Evolutionary conservation across 2,888 invertebrate species (phyloP).

Genomic region (Ceramica pisi): DNA sequence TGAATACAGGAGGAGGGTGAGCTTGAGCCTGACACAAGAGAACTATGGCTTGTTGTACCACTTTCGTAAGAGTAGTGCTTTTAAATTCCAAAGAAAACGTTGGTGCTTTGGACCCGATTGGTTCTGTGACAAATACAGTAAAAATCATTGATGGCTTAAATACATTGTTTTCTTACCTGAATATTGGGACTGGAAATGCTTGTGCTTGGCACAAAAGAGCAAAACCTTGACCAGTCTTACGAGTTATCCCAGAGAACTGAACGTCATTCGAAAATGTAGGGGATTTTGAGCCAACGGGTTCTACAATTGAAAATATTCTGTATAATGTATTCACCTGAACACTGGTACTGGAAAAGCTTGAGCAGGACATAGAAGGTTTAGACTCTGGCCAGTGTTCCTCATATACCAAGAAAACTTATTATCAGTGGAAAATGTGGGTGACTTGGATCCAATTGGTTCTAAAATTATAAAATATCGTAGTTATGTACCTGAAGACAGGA

Average conservation of each 20-base stretch:
- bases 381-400: slow-evolving; percentile 87
- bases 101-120: slow-evolving; percentile 91
- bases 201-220: slow-evolving; percentile 94
- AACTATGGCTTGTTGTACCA: slow-evolving; percentile 88
- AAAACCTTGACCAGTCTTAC: slow-evolving; percentile 91
- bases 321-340: slow-evolving; percentile 91
- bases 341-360: slow-evolving; percentile 93
- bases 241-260: slow-evolving; percentile 93
- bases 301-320: slow-evolving; percentile 85
- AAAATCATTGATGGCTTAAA: slow-evolving; percentile 45
- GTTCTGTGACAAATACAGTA: slow-evolving; percentile 86
- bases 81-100: slow-evolving; percentile 90
- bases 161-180: slow-evolving; percentile 82
- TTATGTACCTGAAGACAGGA: slow-evolving; percentile 91
- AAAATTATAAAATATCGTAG: slow-evolving; percentile 73
- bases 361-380: slow-evolving; percentile 91
- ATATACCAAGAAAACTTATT: slow-evolving; percentile 92
- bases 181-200: slow-evolving; percentile 93
- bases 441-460: slow-evolving; percentile 92
- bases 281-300: slow-evolving; percentile 93
- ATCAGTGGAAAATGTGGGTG: slow-evolving; percentile 91
- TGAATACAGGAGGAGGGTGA: slow-evolving; percentile 92
- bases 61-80: slow-evolving; percentile 91
- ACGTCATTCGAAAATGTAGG: slow-evolving; percentile 93
- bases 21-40: slow-evolving; percentile 93